Evolutionary conservation across 1,140 invertebrate genomes (phyloP), one percentile per base, ranked within the genome.

Genomic region (Gryon sp.): DNA sequence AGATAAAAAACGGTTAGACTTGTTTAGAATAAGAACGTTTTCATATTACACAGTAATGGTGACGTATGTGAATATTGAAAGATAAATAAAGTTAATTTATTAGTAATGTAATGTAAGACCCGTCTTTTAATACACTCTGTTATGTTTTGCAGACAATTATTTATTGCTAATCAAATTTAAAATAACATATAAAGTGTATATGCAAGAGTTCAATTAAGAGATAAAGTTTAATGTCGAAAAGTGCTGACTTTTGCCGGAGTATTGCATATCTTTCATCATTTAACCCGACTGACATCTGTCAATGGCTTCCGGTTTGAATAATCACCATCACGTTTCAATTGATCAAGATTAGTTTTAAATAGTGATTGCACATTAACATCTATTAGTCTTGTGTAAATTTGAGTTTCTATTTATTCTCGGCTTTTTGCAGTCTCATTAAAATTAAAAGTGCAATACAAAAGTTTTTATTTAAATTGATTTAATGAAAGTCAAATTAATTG

Each of bases 221-320:
- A 55, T 53, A 66, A 53, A 46, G 4, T 46, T 28, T 46, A n/a
- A 30, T 12, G 14, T 22, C 18, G 11, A 55, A 53, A 50, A 69
- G 26, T 40, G 50, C 43, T 28, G 24, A 7, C 30, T 1, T 46
- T 46, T 30, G 2, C 40, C 18, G 7, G 19, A 1, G 9, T n/a
- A 19, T 3, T 24, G 50, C 30, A 22, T 48, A 68, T 68, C 63
- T 57, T 57, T 41, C 52, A 68, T 68, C 63, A 68, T 48, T 40
- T 57, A 68, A 68, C 63, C 52, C 18, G 41, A 12, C 43, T 69
- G 65, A 69, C 52, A 69, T 69, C 43, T 69, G 65, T 69, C 65
- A 69, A 59, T 59, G 26, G 22, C 59, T 69, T 69, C 65, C 62
- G 62, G 46, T 53, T 45, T 26, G 28, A 45, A 53, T 66, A 55